Conservation (phyloP, 2,797 vertebrate genomes). For the Darevskia mixta region DNA sequence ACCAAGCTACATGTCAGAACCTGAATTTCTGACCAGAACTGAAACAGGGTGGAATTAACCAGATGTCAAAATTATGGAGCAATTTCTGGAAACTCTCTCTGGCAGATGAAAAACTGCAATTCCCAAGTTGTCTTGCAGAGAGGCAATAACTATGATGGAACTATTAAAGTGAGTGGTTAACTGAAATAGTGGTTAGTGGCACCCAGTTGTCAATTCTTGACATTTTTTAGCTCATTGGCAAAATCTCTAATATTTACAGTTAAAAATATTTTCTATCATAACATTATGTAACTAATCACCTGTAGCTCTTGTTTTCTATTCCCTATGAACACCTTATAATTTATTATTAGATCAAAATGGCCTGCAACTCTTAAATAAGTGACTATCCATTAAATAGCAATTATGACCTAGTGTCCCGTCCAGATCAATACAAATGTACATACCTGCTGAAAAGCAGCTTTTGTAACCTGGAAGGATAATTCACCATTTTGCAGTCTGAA, state of each 20-base stretch:
- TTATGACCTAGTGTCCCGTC: constrained; percentile 63
- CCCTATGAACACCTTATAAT: constrained; percentile 26
- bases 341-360: constrained; percentile 52
- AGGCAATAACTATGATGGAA: neutral
- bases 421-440: constrained; percentile 74
- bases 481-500: constrained; percentile 75
- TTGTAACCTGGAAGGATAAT: constrained; percentile 68
- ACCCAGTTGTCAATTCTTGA: neutral
- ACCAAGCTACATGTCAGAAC: no score
- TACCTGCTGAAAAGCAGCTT: constrained; percentile 61
- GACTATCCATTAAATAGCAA: constrained; percentile 68
- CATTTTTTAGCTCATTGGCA: constrained; percentile 2
- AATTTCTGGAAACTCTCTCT: neutral
- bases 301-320: constrained; percentile 25
- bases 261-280: neutral
- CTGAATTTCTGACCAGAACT: no score
- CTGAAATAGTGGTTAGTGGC: neutral
- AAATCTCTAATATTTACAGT: neutral
- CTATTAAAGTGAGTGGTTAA: neutral
- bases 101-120: neutral
- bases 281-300: constrained; percentile 8
- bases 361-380: constrained; percentile 57
- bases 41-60: no score
- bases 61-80: no score
- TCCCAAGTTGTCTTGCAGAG: neutral